Percentiles rank a stretch among this genome's conserved stretches.
These are phyloP conservation scores for Perizoma flavofasciatum DNA, from an alignment of 2,888 invertebrate genomes.

Conservation along the genomic window DNA sequence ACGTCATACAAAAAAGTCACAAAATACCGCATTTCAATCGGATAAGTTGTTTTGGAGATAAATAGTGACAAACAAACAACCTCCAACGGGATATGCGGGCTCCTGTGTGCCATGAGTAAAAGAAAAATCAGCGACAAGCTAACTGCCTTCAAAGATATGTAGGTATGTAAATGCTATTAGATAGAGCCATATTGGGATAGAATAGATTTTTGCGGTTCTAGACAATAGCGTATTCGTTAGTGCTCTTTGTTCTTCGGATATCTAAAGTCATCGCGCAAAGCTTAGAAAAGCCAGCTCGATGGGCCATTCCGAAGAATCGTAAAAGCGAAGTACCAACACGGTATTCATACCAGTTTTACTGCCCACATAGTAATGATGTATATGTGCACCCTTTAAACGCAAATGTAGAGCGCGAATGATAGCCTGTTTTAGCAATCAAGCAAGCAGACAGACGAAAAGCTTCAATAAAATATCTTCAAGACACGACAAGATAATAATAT, in stretches of 20 bases:
- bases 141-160: too few species aligned
- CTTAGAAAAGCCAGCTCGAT: constrained; percentile 12
- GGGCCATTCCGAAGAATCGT: constrained; percentile 17
- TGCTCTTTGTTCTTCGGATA: constrained; percentile 7
- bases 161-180: too few species aligned
- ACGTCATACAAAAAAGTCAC: too few species aligned
- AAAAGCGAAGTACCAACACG: constrained; percentile 21
- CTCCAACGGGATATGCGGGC: too few species aligned
- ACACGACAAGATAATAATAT: too few species aligned
- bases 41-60: too few species aligned
- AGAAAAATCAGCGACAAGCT: too few species aligned
- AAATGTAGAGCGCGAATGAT: constrained; percentile 11
- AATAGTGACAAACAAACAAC: too few species aligned
- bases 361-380: constrained; percentile 24
- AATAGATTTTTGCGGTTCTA: neutral
- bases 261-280: constrained; percentile 3
- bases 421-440: constrained; percentile 19
- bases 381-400: constrained; percentile 17
- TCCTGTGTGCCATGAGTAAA: too few species aligned
- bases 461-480: neutral
- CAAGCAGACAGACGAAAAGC: constrained; percentile 17
- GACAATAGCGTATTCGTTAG: constrained; percentile 2
- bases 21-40: too few species aligned
- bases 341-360: constrained; percentile 23
- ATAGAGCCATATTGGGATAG: too few species aligned